These are phyloP conservation scores for Antheraea pernyi DNA, from an alignment of 1,140 invertebrate species.

Conservation along the genomic window DNA sequence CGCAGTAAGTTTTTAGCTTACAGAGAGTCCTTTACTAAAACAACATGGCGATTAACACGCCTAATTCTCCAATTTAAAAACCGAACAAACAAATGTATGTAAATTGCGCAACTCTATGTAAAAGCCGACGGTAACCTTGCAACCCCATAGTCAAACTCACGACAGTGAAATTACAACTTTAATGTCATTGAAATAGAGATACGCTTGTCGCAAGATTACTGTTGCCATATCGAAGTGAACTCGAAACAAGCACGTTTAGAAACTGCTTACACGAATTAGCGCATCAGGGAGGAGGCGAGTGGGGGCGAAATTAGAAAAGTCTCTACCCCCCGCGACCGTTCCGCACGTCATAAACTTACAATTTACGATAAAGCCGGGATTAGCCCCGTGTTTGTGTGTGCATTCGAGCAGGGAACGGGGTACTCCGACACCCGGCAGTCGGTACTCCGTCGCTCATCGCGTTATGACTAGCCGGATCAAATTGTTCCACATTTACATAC, in stretches of 20 bases:
- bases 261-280: constrained; percentile 79
- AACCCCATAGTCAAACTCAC: constrained; percentile 8
- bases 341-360: constrained; percentile 78
- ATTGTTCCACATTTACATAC: constrained; percentile 55
- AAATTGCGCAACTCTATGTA: constrained; percentile 74
- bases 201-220: constrained; percentile 15
- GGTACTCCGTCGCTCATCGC: constrained; percentile 12
- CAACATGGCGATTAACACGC: constrained; percentile 66
- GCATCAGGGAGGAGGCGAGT: constrained; percentile 63
- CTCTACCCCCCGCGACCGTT: constrained; percentile 53
- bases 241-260: constrained; percentile 74
- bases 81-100: constrained; percentile 76
- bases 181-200: constrained; percentile 25
- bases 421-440: constrained; percentile 19
- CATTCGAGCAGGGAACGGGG: constrained; percentile 51
- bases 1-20: not conserved
- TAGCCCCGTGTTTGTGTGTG: constrained; percentile 76
- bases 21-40: constrained; percentile 32
- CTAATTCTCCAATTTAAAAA: constrained; percentile 77
- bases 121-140: constrained; percentile 67
- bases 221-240: constrained; percentile 54
- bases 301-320: constrained; percentile 76
- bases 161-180: constrained; percentile 28
- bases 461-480: constrained; percentile 24
- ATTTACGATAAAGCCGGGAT: constrained; percentile 77